Evolutionary conservation across 30 jellyfish, hydroid and myxozoan species (phyloP), one percentile per base, ranked within the genome.

Genomic region (Turritopsis dohrnii): DNA sequence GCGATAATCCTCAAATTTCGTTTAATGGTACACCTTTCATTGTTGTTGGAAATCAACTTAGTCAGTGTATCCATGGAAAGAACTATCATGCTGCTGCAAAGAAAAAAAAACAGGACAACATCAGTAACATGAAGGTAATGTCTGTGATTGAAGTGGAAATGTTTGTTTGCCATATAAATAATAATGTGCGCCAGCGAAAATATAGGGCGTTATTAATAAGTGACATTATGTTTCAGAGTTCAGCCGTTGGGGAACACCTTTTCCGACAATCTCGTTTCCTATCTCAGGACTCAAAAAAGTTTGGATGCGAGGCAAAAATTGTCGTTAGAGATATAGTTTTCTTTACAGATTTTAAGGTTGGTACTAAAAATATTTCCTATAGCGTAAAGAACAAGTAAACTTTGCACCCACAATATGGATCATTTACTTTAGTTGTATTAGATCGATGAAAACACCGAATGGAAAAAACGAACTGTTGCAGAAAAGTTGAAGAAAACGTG

Each of bases 241-340:
- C n/a, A n/a, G n/a, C n/a, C n/a, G n/a, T n/a, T n/a, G n/a, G n/a
- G n/a, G n/a, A n/a, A n/a, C n/a, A n/a, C n/a, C n/a, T 0, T 0
- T 60, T 0, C 73, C 19, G 73, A 0, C 19, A 60, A 23, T 0
- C 73, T 60, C 73, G 73, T 21, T 72, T 72, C 0, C 21, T 72
- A 20, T 20, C 28, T 72, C 81, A 72, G 24, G 28, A 72, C 28
- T 19, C 81, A 20, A 72, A 72, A 25, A 72, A 72, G 24, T 20
- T 72, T 72, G 30, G 30, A 19, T 72, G 81, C 28, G 29, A 23
- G 24, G 81, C 81, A 72, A 72, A 72, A 72, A 72, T 72, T 18
- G 24, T 0, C 19, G 24, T 72, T 21, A 23, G 30, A 18, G 30
- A 72, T 25, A 19, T 72, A 18, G 30, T 25, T 25, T 72, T 72